Evolutionary conservation across 1,140 invertebrate species (phyloP), one percentile per base, ranked within the genome.

Genomic region (Listronotus bonariensis): DNA sequence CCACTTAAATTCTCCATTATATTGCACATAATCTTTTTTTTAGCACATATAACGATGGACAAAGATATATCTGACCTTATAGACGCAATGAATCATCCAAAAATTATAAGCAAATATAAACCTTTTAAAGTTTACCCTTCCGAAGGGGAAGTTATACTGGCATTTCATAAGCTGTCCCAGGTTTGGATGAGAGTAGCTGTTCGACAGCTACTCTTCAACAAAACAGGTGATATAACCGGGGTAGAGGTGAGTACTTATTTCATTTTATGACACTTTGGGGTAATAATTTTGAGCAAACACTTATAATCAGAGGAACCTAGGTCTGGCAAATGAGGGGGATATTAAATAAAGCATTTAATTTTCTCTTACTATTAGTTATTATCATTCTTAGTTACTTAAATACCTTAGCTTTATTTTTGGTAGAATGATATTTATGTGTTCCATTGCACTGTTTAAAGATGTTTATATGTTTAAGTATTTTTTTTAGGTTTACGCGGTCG

Each of bases 101-200:
- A 66, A 40, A 60, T 36, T 5, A 52, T 67, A 11, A 36, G n/a
- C 12, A 68, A 63, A 11, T 74, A 67, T 36, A 54, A 68, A 65
- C 10, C 34, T 0, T 72, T 72, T 32, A 70, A 74, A 52, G 40
- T 72, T 9, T 31, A 40, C 4, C 73, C 73, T 9, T 64, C 65
- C 2, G 12, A 67, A 34, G 71, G 73, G 9, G 73, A 74, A 52
- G 60, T 73, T n/a, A 67, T 69, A 40, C 38, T 74, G 9, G 69
- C 68, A 6, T 67, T 68, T 26, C 59, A 69, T 46, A 14, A 42
- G 0, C 46, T 52, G 38, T 48, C 40, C 11, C 59, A 65, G 34
- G 41, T 55, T 20, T 72, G 65, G 62, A 11, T 68, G 11, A 45
- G 70, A 38, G 71, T 46, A 20, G 36, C 45, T 1, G 68, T 70